A percentile compares a stretch with the other conserved stretches of the same genome.
Conservation (phyloP, 2,113 vertebrate species). For the Ptilorrhoa leucosticta region DNA sequence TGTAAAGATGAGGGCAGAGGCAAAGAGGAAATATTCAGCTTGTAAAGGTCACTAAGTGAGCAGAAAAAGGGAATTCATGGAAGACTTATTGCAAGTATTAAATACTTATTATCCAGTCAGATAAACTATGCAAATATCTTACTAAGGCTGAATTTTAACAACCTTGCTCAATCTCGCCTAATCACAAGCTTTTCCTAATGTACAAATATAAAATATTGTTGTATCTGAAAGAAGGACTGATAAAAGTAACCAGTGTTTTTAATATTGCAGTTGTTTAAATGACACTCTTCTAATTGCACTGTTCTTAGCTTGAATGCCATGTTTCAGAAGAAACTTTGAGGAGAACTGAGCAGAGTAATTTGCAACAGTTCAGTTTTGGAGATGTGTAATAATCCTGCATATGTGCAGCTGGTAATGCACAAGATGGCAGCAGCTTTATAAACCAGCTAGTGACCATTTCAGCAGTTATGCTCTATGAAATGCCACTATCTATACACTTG, state of each 20-base stretch:
- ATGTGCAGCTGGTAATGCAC: neutral
- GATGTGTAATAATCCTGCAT: neutral
- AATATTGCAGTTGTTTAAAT: neutral
- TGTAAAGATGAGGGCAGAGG: neutral
- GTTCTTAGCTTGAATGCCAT: neutral
- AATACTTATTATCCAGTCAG: slow-evolving; percentile 14
- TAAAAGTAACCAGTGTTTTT: neutral
- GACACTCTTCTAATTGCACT: neutral
- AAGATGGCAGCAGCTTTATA: neutral
- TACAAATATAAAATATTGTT: neutral
- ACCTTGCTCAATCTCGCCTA: neutral
- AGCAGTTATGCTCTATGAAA: neutral
- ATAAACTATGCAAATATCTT: neutral
- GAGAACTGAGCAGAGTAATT: neutral
- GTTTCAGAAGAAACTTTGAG: neutral
- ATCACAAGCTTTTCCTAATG: neutral
- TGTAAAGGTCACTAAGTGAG: slow-evolving; percentile 28
- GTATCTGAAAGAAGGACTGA: neutral
- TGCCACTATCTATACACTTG: neutral
- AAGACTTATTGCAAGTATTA: neutral
- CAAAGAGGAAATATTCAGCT: neutral
- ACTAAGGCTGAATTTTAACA: neutral
- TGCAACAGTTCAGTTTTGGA: neutral
- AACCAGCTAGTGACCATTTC: neutral
- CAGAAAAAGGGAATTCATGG: neutral